Evolutionary conservation across 2,888 invertebrate genomes (phyloP).

Genomic region (Oscheius myriophilus): DNA sequence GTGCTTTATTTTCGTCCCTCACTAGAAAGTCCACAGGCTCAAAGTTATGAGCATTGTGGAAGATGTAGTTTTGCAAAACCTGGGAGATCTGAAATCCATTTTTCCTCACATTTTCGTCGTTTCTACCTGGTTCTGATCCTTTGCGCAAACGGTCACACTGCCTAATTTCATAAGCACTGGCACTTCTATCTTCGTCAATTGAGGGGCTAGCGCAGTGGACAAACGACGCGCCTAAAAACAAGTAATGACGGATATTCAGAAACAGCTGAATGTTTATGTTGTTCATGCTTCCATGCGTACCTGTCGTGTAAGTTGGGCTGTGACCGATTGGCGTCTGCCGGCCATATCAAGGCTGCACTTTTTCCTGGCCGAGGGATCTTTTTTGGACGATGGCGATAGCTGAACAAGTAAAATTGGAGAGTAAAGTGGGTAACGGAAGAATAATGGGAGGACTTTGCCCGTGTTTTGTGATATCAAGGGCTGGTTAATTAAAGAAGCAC

Average conservation of each 20-base stretch:
- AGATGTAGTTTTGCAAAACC: constrained; percentile 13
- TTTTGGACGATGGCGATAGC: too few species aligned
- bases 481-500: too few species aligned
- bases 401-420: too few species aligned
- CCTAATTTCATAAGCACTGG: constrained; percentile 55
- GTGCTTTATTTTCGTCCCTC: constrained; percentile 10
- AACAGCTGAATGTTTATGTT: not conserved
- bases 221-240: constrained; percentile 53
- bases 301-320: constrained; percentile 51
- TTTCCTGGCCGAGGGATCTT: not conserved
- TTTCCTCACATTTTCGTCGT: not conserved
- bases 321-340: constrained; percentile 44
- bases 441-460: too few species aligned
- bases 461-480: too few species aligned
- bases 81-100: not conserved
- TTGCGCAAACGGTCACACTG: constrained; percentile 54
- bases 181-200: constrained; percentile 66
- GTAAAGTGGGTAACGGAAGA: too few species aligned
- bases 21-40: constrained; percentile 11
- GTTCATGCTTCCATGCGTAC: constrained; percentile 27
- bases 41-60: constrained; percentile 19
- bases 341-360: constrained; percentile 24
- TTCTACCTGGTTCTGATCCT: constrained; percentile 56
- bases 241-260: not conserved
- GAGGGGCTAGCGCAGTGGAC: constrained; percentile 67